These are phyloP conservation scores for Gadopsis marmoratus DNA, from an alignment of 2,797 vertebrate species.

Conservation along the genomic window DNA sequence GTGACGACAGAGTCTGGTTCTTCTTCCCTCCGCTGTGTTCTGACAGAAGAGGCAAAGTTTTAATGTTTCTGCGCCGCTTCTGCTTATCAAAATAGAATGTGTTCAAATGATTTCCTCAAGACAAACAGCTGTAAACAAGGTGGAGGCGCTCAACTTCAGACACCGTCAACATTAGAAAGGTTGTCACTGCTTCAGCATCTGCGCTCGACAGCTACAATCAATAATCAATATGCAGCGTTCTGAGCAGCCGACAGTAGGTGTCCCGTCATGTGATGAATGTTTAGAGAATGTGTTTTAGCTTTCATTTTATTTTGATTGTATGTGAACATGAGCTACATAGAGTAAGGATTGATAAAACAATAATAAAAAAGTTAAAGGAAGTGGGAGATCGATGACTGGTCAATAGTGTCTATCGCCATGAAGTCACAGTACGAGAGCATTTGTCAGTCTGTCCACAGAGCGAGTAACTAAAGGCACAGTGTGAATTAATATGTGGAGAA, in stretches of 20 bases:
- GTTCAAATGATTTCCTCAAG: slow-evolving; percentile 55
- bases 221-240: slow-evolving; percentile 62
- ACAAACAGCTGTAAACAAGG: slow-evolving; percentile 49
- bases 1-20: slow-evolving; percentile 56
- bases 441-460: no score
- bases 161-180: slow-evolving; percentile 24
- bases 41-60: slow-evolving; percentile 70
- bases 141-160: slow-evolving; percentile 30
- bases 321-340: neutral
- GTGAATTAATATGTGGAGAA: no score
- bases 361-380: no score
- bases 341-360: no score
- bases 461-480: no score
- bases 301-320: no score
- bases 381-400: no score
- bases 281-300: no score
- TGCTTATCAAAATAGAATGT: slow-evolving; percentile 59
- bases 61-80: slow-evolving; percentile 34
- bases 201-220: slow-evolving; percentile 61
- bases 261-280: slow-evolving; percentile 11
- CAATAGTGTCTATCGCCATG: no score
- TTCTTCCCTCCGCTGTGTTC: slow-evolving; percentile 53
- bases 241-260: slow-evolving; percentile 11
- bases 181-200: slow-evolving; percentile 47
- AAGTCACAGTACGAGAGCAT: no score